phyloP scores from a whole-genome alignment of 37 sponge, comb jelly and placozoan genomes.

The Petrosia ficiformis region DNA sequence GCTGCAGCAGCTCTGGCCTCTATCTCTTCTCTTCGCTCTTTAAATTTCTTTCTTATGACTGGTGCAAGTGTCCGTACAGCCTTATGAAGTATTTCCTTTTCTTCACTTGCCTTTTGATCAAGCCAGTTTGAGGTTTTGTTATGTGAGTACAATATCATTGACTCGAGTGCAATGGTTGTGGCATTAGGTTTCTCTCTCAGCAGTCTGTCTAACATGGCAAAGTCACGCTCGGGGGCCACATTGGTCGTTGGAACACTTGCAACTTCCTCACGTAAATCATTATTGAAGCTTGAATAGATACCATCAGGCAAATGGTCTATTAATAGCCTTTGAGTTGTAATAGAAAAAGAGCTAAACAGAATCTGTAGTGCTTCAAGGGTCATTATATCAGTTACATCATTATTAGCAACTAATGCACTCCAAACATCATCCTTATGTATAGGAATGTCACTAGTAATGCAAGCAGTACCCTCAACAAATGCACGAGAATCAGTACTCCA shows the following conservation, averaged over 20 bases:
- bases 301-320: slow-evolving; percentile 41
- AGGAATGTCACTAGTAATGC: neutral
- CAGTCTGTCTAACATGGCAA: slow-evolving; percentile 24
- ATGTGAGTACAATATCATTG: slow-evolving; percentile 27
- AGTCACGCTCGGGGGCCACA: slow-evolving; percentile 42
- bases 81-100: slow-evolving; percentile 15
- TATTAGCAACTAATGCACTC: neutral
- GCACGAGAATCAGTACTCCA: slow-evolving; percentile 24
- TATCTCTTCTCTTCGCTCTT: slow-evolving; percentile 8
- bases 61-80: slow-evolving; percentile 24
- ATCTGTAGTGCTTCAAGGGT: slow-evolving; percentile 25
- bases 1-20: neutral
- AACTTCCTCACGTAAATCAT: neutral
- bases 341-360: slow-evolving; percentile 22
- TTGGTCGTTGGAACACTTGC: slow-evolving; percentile 43
- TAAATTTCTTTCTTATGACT: slow-evolving; percentile 17
- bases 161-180: slow-evolving; percentile 16
- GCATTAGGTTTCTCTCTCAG: slow-evolving; percentile 43
- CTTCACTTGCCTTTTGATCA: neutral
- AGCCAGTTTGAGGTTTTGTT: slow-evolving; percentile 32
- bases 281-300: slow-evolving; percentile 7
- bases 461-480: slow-evolving; percentile 1
- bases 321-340: slow-evolving; percentile 29
- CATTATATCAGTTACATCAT: neutral
- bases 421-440: neutral